These are phyloP conservation scores for Endomychus coccineus DNA, from an alignment of 2,888 invertebrate genomes.

Conservation along the genomic window DNA sequence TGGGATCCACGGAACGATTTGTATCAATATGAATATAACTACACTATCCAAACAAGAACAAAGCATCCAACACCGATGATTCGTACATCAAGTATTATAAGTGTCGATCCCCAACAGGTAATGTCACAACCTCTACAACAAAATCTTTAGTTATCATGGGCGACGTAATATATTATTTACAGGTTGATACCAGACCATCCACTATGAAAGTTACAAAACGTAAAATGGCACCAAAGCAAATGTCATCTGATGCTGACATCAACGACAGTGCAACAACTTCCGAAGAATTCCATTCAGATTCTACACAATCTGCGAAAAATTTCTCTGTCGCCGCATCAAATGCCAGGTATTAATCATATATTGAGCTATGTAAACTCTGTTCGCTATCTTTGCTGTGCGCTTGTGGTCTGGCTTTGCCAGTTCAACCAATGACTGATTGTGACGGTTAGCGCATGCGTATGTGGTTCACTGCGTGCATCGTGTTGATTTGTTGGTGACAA, in stretches of 20 bases:
- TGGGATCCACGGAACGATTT: conserved; percentile 86
- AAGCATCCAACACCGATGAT: conserved; percentile 68
- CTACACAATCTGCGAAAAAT: conserved; percentile 37
- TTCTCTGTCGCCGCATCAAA: conserved; percentile 30
- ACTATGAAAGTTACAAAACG: conserved; percentile 47
- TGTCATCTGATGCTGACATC: conserved; percentile 48
- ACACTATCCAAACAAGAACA: conserved; percentile 69
- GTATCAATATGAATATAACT: conserved; percentile 79
- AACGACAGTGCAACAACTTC: conserved; percentile 41
- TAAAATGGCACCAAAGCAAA: conserved; percentile 46
- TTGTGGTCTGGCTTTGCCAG: too few species aligned
- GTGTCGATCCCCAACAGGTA: conserved; percentile 51
- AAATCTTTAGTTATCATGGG: background rate
- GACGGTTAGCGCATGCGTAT: too few species aligned
- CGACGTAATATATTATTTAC: conserved; percentile 24
- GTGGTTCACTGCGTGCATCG: too few species aligned
- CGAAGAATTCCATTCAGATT: conserved; percentile 41
- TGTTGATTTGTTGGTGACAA: too few species aligned
- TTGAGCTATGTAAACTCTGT: too few species aligned
- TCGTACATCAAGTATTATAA: conserved; percentile 62
- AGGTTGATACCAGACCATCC: conserved; percentile 47
- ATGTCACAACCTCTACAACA: conserved; percentile 7
- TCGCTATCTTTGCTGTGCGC: too few species aligned
- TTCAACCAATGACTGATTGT: too few species aligned
- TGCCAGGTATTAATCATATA: conserved; percentile 28